Evolutionary conservation across 1,140 invertebrate genomes (phyloP).

Genomic region (Euborellia annulipes): DNA sequence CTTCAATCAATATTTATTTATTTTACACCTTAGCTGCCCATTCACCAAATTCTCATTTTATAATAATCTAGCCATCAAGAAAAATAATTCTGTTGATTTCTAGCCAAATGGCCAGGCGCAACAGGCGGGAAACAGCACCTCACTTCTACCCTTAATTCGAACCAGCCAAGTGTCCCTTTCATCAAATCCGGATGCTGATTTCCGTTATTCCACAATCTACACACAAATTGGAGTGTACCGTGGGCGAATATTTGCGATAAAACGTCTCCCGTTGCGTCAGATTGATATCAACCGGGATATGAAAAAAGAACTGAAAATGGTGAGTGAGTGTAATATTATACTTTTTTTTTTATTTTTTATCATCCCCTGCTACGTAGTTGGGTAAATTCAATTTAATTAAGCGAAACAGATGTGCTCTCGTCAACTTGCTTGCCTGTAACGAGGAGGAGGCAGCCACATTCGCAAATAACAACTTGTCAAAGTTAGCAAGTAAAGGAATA

Average conservation of each 20-base stretch:
- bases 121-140: neutral
- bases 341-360: constrained; percentile 1
- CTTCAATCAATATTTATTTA: too few species aligned
- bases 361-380: neutral
- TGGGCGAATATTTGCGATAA: constrained; percentile 72
- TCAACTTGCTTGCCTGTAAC: too few species aligned
- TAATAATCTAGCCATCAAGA: too few species aligned
- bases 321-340: constrained; percentile 26
- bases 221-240: constrained; percentile 79
- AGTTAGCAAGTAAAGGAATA: too few species aligned
- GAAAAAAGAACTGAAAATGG: constrained; percentile 90
- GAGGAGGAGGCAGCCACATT: too few species aligned
- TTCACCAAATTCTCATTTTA: too few species aligned
- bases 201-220: constrained; percentile 71
- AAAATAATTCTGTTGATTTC: too few species aligned
- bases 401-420: neutral
- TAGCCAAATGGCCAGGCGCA: neutral
- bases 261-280: constrained; percentile 65
- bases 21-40: too few species aligned
- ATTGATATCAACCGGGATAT: constrained; percentile 81
- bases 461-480: too few species aligned
- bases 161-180: constrained; percentile 75
- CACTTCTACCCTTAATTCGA: constrained; percentile 43
- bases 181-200: constrained; percentile 70
- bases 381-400: constrained; percentile 2